Base-by-base conservation (phyloP, 1,140 invertebrate genomes). In the Harpegnathos saltator region DNA sequence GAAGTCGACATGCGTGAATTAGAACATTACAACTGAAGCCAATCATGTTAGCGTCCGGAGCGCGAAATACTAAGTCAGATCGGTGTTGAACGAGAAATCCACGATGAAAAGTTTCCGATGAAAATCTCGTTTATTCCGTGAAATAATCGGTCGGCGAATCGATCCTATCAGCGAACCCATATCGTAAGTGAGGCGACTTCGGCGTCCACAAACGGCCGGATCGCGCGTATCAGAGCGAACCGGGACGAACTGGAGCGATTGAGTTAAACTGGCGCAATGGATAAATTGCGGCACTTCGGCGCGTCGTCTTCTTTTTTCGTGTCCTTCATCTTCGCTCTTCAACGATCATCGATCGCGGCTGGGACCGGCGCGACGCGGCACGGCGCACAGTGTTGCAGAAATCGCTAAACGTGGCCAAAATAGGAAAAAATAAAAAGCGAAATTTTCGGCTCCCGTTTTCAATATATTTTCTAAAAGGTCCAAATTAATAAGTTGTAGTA, bases 261-360 rank as follows among this genome's bases (percentile, higher is more conserved):
- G 84, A 91, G 69, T 78, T 91, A 86, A 91, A 91, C 90, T 91
- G 75, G 90, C 90, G 84, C 86, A 92, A 92, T 91, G 84, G 86
- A 92, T 91, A 92, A 92, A 92, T 92, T 91, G 86, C 89, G 61
- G 58, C 74, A 84, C 82, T 66, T 85, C 62, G 83, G 50, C 63
- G 17, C 56, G 38, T 78, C 59, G 33, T 75, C 75, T 85, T 72
- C 61, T 87, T 78, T 80, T 83, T 83, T 84, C 62, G 26, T 72
- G 19, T 82, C 26, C 52, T 58, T 80, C 84, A 56, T 83, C 52
- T 74, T 73, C 71, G 59, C 66, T 74, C 50, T 66, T 52, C 38
- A 19, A 33, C 77, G 69, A 75, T 82, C 59, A 65, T 56, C 75
- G 26, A 78, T 71, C 29, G n/a, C n/a, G 48, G 69, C 54, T 9